Evolutionary conservation across 2,113 vertebrate genomes (phyloP).

Genomic region (Plectropomus leopardus): DNA sequence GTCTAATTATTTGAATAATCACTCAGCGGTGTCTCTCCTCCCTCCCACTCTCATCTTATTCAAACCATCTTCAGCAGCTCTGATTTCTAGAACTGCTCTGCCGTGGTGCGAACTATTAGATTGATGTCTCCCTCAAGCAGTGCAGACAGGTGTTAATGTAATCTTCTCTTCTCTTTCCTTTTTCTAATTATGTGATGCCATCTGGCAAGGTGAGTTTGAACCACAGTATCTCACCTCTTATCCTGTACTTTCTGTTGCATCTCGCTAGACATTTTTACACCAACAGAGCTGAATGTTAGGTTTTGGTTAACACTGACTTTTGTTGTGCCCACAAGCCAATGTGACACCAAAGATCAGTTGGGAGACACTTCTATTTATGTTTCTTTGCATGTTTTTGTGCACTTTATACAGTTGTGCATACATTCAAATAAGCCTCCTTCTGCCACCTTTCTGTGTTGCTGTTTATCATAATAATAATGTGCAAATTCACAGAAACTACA

Average conservation of each 20-base stretch:
- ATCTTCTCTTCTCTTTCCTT: constrained; percentile 70
- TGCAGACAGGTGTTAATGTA: constrained; percentile 78
- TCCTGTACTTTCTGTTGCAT: constrained; percentile 41
- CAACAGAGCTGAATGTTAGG: constrained; percentile 2
- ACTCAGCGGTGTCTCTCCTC: constrained; percentile 35
- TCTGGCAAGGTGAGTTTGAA: constrained; percentile 71
- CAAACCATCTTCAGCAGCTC: constrained; percentile 53
- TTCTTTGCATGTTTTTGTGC: neutral
- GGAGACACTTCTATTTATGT: neutral
- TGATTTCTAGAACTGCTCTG: constrained; percentile 49
- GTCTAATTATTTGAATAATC: constrained; percentile 59
- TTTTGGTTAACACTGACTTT: constrained; percentile 13
- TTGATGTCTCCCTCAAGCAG: constrained; percentile 78
- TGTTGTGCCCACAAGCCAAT: constrained; percentile 7
- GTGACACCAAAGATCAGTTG: neutral
- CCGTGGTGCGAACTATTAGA: constrained; percentile 66
- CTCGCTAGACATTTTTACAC: constrained; percentile 28
- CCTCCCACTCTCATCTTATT: constrained; percentile 46
- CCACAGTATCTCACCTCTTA: constrained; percentile 12
- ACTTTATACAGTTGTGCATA: constrained; percentile 2
- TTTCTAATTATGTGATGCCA: constrained; percentile 83
- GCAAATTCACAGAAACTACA: neutral
- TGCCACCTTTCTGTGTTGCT: neutral
- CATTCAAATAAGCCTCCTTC: neutral
- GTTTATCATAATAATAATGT: neutral